Base-by-base conservation (phyloP, 2,888 invertebrate genomes). In the Lobophora halterata region DNA sequence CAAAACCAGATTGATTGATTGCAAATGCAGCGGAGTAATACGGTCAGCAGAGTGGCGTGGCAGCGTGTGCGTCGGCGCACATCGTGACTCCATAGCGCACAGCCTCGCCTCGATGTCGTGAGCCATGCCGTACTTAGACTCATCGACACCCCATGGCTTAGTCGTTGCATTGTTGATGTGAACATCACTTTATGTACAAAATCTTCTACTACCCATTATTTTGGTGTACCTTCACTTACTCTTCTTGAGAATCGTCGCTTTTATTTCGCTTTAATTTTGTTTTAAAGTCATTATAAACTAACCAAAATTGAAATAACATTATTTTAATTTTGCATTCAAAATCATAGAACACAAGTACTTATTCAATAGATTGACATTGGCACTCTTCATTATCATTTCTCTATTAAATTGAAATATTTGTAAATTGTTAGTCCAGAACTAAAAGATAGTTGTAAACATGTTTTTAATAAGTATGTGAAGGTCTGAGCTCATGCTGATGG, bases 131-230 rank as follows among this genome's bases (percentile, higher is more conserved):
- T 77, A 72, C 63, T 57, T 78, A 80, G 80, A 61, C 74, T 75
- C 81, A 76, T 67, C 53, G 68, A 71, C 74, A 72, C 76, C 71
- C 80, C 66, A 83, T 79, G 83, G 83, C 86, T 86, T 86, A 74
- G 82, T 79, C 54, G 71, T 77, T 75, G 63, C 83, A 85, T 86
- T 65, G 68, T 83, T 66, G 79, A 77, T 82, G 83, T 82, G 52
- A 56, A 43, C 50, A 58, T 58, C 58, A 59, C 56, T 42, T 51
- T 54, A 49, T 62, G 58, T 63, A 60, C 49, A 58, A 62, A n/a
- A 48, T 42, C 48, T 50, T 53, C 50, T 42, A 35, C 46, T 40
- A 36, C 39, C 45, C 71, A 72, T 70, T 65, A 65, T 63, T 67
- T 76, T 67, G 75, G 75, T 72, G 70, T 71, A 46, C 71, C 75